phyloP scores from a whole-genome alignment of 1,140 invertebrate species.

The Conus ventricosus region DNA sequence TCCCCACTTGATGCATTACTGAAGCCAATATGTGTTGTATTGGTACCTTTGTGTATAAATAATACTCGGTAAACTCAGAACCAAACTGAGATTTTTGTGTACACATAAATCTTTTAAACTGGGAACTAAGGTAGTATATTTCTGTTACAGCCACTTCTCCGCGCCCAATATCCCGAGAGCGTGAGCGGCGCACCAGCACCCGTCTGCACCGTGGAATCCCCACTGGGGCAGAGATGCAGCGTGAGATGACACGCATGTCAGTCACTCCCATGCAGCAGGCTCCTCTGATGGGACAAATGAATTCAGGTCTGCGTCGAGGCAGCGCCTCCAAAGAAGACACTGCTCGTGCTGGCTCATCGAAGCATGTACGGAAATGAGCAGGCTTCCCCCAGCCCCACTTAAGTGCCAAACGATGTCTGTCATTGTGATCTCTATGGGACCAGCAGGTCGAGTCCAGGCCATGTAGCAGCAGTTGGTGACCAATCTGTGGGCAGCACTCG shows the following conservation, averaged over 20 bases:
- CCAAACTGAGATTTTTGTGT: neutral
- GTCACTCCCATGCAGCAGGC: slow-evolving; percentile 61
- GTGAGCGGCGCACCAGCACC: slow-evolving; percentile 69
- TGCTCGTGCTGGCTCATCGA: slow-evolving; percentile 64
- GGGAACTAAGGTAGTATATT: neutral
- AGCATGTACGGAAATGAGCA: slow-evolving; percentile 62
- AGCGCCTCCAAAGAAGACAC: slow-evolving; percentile 71
- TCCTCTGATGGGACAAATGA: slow-evolving; percentile 44
- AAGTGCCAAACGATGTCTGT: slow-evolving; percentile 18
- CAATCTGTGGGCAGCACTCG: neutral
- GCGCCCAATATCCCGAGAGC: slow-evolving; percentile 69
- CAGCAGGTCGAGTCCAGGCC: neutral
- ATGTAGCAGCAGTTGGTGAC: neutral
- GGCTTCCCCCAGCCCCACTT: neutral
- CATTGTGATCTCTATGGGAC: slow-evolving; percentile 21
- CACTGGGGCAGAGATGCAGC: slow-evolving; percentile 58
- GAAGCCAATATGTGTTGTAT: neutral
- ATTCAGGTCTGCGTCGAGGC: slow-evolving; percentile 65
- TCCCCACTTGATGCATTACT: neutral
- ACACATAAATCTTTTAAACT: neutral
- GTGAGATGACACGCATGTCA: slow-evolving; percentile 63
- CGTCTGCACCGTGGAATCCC: slow-evolving; percentile 70
- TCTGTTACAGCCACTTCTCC: slow-evolving; percentile 66
- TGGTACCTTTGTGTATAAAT: neutral
- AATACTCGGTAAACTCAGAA: neutral